Evolutionary conservation across 1,140 invertebrate genomes (phyloP).

Genomic region (Cyrtorhinus lividipennis): DNA sequence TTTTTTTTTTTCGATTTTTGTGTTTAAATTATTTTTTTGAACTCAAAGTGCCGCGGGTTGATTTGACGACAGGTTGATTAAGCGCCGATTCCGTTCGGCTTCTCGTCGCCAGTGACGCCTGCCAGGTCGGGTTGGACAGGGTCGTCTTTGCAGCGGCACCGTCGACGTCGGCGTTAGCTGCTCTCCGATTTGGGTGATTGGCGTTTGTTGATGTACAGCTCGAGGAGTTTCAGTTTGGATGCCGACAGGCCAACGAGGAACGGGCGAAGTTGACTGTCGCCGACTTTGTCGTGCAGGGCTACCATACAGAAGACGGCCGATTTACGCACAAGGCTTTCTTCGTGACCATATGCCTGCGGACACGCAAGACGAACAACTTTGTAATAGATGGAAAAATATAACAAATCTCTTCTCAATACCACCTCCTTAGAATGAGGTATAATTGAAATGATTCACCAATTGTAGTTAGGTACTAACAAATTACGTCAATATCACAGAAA

Average conservation of each 20-base stretch:
- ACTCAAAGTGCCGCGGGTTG: not conserved
- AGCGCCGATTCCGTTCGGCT: too few relatives aligned
- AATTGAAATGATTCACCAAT: too few relatives aligned
- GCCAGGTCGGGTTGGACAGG: too few relatives aligned
- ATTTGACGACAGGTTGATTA: too few relatives aligned
- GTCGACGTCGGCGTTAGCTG: not conserved
- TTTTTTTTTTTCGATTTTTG: too few relatives aligned
- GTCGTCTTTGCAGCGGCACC: not conserved
- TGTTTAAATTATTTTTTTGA: not conserved
- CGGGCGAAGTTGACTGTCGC: constrained; percentile 64
- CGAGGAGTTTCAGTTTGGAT: constrained; percentile 65
- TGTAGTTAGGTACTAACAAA: too few relatives aligned
- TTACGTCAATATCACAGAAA: too few relatives aligned
- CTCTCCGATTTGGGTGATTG: constrained; percentile 26
- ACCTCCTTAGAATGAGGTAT: too few relatives aligned
- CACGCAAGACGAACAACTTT: too few relatives aligned
- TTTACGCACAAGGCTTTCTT: constrained; percentile 79
- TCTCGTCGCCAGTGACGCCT: too few relatives aligned
- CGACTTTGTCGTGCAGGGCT: constrained; percentile 69
- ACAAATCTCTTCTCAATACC: too few relatives aligned
- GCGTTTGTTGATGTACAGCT: constrained; percentile 54
- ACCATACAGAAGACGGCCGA: constrained; percentile 93
- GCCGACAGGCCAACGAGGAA: constrained; percentile 62
- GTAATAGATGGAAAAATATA: too few relatives aligned
- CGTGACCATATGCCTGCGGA: constrained; percentile 76